Percentiles rank a stretch among this genome's conserved stretches.
Evolutionary conservation across 2,888 invertebrate species (phyloP).

Genomic region (Philereme transversata): DNA sequence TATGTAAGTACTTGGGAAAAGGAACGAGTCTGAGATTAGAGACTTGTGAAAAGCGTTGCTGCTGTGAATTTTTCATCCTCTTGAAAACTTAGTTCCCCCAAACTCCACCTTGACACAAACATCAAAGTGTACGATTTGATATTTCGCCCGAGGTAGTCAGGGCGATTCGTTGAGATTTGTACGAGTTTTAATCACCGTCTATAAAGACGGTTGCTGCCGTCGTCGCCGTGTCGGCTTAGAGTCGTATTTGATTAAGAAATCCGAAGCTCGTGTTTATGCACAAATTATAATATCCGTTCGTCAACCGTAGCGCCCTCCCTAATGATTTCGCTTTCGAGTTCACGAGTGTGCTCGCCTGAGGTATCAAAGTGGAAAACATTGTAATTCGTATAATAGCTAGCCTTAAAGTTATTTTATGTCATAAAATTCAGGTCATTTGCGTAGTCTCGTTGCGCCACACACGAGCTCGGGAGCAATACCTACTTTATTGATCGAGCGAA

Average conservation of each 20-base stretch:
- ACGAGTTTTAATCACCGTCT: conserved; percentile 60
- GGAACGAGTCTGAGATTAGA: conserved; percentile 46
- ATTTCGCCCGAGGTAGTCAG: conserved; percentile 53
- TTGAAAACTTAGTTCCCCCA: conserved; percentile 37
- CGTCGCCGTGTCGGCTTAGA: conserved; percentile 17
- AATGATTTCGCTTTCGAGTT: conserved; percentile 40
- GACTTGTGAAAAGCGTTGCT: conserved; percentile 53
- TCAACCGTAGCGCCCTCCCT: conserved; percentile 13
- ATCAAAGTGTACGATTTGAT: conserved; percentile 70
- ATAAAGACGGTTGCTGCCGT: conserved; percentile 45
- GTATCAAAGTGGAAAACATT: conserved; percentile 53
- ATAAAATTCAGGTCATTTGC: conserved; percentile 58
- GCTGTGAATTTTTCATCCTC: conserved; percentile 69
- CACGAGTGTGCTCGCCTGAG: conserved; percentile 38
- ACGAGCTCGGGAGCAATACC: conserved; percentile 17
- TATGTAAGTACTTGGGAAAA: conserved; percentile 22
- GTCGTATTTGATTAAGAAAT: conserved; percentile 52
- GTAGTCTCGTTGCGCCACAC: conserved; percentile 37
- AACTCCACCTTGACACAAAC: conserved; percentile 48
- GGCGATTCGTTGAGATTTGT: conserved; percentile 49
- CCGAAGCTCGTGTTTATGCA: conserved; percentile 47
- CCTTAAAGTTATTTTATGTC: conserved; percentile 60
- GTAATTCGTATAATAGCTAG: conserved; percentile 55
- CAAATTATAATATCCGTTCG: conserved; percentile 43
- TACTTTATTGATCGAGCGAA: background rate